These are phyloP conservation scores for Metallyticus violacea DNA, from an alignment of 2,888 invertebrate species.

Conservation along the genomic window DNA sequence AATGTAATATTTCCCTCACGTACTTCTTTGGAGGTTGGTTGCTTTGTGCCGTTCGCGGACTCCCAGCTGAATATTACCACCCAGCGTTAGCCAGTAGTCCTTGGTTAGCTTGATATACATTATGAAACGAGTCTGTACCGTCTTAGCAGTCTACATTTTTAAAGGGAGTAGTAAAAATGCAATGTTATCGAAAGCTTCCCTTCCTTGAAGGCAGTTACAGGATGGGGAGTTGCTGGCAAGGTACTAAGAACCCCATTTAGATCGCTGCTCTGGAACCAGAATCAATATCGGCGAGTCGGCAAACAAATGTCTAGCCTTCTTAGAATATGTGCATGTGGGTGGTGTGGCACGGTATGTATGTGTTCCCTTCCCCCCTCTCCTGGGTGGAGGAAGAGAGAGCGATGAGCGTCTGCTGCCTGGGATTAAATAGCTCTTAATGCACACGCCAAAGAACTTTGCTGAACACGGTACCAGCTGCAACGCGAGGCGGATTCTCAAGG, in stretches of 20 bases:
- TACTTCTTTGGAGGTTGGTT: background rate
- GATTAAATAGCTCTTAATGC: conserved; percentile 11
- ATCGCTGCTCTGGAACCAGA: conserved; percentile 7
- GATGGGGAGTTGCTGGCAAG: background rate
- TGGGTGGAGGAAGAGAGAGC: background rate
- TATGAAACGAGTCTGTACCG: background rate
- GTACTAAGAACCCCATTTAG: conserved; percentile 22
- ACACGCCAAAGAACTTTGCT: background rate
- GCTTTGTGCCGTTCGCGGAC: background rate
- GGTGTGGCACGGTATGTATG: too few relatives aligned
- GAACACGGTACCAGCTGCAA: background rate
- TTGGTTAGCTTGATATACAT: background rate
- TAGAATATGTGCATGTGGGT: background rate
- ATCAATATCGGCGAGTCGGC: background rate
- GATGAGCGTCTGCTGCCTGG: background rate
- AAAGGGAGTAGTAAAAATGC: background rate
- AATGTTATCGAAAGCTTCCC: background rate
- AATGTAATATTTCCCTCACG: background rate
- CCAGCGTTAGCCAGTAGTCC: background rate
- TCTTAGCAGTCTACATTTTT: conserved; percentile 1
- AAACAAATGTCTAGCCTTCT: conserved; percentile 9
- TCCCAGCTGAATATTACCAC: background rate
- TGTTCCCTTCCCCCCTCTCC: too few relatives aligned
- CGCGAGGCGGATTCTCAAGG: background rate
- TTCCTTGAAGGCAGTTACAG: too few relatives aligned